These are phyloP conservation scores for Buathra laborator DNA, from an alignment of 2,888 invertebrate genomes.

Conservation along the genomic window DNA sequence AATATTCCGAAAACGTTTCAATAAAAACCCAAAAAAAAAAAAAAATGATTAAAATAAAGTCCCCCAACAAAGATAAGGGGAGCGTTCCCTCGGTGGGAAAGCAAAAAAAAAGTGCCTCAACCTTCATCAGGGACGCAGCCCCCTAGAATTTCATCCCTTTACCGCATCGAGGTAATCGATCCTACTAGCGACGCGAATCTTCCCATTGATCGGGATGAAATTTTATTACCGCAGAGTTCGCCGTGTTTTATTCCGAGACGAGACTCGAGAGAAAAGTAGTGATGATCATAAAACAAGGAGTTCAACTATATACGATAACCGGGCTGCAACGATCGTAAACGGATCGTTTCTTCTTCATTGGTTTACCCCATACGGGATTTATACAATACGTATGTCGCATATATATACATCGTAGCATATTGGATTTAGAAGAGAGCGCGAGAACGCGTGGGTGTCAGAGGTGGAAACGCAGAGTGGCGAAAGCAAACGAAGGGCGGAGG, in stretches of 20 bases:
- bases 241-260: not conserved
- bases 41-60: too few species aligned
- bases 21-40: too few species aligned
- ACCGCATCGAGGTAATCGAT: not conserved
- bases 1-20: too few species aligned
- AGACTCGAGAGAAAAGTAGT: slow-evolving; percentile 3
- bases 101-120: not conserved
- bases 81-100: too few species aligned
- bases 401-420: not conserved
- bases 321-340: slow-evolving; percentile 7
- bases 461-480: slow-evolving; percentile 21
- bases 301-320: not conserved
- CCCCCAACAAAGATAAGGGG: too few species aligned
- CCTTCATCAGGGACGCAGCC: slow-evolving; percentile 71
- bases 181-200: too few species aligned
- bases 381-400: not conserved
- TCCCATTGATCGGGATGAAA: slow-evolving; percentile 3
- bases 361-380: not conserved
- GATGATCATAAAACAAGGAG: slow-evolving; percentile 21
- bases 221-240: slow-evolving; percentile 26
- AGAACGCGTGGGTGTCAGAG: slow-evolving; percentile 24
- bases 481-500: slow-evolving; percentile 51
- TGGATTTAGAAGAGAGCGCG: slow-evolving; percentile 62
- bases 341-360: slow-evolving; percentile 1
- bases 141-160: not conserved